Percentiles rank a stretch among this genome's conserved stretches.
Conservation (phyloP, 2,113 vertebrate species). For the Otis tarda region DNA sequence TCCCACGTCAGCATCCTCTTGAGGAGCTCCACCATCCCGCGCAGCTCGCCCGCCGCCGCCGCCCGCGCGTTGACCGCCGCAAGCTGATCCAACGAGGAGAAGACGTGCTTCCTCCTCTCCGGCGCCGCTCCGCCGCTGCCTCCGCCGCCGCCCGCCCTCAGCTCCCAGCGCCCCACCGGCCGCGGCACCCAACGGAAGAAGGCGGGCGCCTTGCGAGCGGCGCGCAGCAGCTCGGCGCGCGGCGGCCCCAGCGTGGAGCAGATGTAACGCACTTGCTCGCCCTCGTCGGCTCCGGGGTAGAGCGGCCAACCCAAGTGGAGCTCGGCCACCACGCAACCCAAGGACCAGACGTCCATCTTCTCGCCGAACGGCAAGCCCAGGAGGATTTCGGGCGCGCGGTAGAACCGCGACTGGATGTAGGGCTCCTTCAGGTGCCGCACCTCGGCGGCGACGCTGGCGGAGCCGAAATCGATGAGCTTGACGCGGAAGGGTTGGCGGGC, state of each 20-base stretch:
- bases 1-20: slow-evolving; percentile 80
- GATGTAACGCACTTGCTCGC: slow-evolving; percentile 79
- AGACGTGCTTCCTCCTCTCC: slow-evolving; percentile 69
- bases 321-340: slow-evolving; percentile 78
- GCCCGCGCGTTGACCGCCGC: slow-evolving; percentile 38
- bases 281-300: slow-evolving; percentile 74
- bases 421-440: slow-evolving; percentile 69
- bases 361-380: slow-evolving; percentile 79
- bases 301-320: slow-evolving; percentile 80
- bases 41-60: slow-evolving; percentile 57
- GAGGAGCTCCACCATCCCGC: slow-evolving; percentile 77
- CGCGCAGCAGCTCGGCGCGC: slow-evolving; percentile 50
- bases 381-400: slow-evolving; percentile 78
- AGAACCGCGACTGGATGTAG: slow-evolving; percentile 82
- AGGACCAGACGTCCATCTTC: slow-evolving; percentile 80
- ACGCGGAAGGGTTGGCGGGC: slow-evolving; percentile 71
- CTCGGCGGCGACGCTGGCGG: slow-evolving; percentile 72
- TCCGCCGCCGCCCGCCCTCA: slow-evolving; percentile 52
- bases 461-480: slow-evolving; percentile 82
- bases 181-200: slow-evolving; percentile 69
- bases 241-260: slow-evolving; percentile 78
- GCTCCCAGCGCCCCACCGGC: slow-evolving; percentile 67
- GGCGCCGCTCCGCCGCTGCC: slow-evolving; percentile 31
- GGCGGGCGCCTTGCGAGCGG: slow-evolving; percentile 63
- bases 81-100: slow-evolving; percentile 76